Base-by-base conservation (phyloP, 2,797 vertebrate species). In the Darevskia nairensis region DNA sequence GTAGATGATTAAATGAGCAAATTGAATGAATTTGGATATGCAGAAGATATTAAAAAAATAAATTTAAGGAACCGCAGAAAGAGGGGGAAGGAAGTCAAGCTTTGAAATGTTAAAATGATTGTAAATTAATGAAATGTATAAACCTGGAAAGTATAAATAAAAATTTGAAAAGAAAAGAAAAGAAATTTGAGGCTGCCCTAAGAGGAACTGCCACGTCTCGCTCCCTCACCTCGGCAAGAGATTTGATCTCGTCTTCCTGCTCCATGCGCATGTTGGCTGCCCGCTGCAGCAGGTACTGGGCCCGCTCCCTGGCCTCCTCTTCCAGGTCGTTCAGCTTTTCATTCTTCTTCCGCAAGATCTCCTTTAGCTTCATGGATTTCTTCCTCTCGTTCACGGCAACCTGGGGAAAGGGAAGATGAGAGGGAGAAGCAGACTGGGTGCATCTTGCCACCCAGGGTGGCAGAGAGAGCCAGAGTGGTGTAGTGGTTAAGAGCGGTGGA, bases 161-260 rank as follows among this genome's bases (percentile, higher is more conserved):
- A 13, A 55, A 1, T 55, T 55, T 55, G 0, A 55, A 55, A 55
- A 55, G 1, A 4, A 55, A 55, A 55, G 0, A 55, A 55, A 55
- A 55, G 1, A 44, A 79, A 55, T 19, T n/a, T 2, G 19, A 23
- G 35, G 72, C 17, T 21, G 13, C 13, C 32, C 15, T 15, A 71
- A 32, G 68, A 2, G 39, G 25, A 13, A 21, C n/a, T 25, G 23
- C 71, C 21, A 7, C 1, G 4, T 27, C 29, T 25, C 4, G 1
- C 44, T 7, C 69, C n/a, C 29, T 23, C 27, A 98, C 98, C 97
- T 97, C 94, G 29, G 95, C 98, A 84, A 99, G 96, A 35, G 93
- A 88, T 95, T 97, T 98, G 86, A 99, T 96, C 91, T 98, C 98
- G 0, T 98, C 98, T 68, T 98, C 98, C 92, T 98, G 97, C 93